Percentiles rank a stretch among this genome's conserved stretches.
phyloP scores from a whole-genome alignment of 2,113 vertebrate genomes.

The Prunella himalayana region DNA sequence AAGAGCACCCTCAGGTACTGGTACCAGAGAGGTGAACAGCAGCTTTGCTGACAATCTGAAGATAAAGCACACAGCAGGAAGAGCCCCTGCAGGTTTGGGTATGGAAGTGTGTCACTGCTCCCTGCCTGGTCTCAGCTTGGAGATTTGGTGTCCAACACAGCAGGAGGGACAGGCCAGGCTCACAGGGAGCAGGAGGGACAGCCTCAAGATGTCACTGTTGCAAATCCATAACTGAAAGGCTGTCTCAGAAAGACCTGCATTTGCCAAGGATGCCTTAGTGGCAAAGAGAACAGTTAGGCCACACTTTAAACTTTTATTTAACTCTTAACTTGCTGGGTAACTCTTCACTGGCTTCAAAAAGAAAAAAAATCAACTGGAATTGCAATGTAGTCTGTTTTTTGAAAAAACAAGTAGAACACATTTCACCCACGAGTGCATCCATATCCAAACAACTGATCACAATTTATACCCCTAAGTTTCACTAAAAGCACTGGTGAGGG shows the following conservation, averaged over 20 bases:
- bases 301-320: neutral
- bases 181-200: neutral
- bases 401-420: neutral
- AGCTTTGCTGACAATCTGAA: neutral
- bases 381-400: neutral
- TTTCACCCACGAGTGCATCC: neutral
- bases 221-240: neutral
- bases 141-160: neutral
- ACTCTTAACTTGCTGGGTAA: neutral
- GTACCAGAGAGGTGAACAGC: neutral
- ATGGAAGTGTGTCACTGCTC: neutral
- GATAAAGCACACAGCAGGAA: neutral
- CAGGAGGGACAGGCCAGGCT: neutral
- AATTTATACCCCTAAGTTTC: neutral
- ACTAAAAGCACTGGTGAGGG: neutral
- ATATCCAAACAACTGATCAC: neutral
- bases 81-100: neutral
- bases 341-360: neutral
- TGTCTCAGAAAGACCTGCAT: neutral
- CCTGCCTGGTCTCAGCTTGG: neutral
- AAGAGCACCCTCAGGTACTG: neutral
- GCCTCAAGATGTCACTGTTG: constrained; percentile 30
- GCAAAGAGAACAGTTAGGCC: neutral
- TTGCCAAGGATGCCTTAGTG: fast-evolving
- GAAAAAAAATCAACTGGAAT: neutral